Evolutionary conservation across 2,797 vertebrate species (phyloP).

Genomic region (Urosaurus nigricauda): DNA sequence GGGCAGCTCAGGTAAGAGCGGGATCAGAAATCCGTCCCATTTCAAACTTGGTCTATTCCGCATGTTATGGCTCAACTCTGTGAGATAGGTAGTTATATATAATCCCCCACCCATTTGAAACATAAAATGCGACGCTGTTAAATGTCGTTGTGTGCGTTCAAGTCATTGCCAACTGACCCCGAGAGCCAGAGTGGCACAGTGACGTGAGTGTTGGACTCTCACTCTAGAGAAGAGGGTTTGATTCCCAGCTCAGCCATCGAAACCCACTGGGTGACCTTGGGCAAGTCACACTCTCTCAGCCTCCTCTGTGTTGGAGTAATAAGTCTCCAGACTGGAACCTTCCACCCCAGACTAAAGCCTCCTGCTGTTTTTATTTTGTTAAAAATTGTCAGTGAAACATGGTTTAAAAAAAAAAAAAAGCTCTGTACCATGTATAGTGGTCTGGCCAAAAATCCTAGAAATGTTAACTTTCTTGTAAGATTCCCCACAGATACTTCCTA

Average conservation of each 20-base stretch:
- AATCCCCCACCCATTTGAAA: neutral
- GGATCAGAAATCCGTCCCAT: neutral
- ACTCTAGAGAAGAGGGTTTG: no score
- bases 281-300: no score
- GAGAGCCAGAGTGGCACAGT: no score
- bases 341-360: neutral
- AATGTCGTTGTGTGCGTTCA: no score
- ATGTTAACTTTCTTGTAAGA: neutral
- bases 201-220: no score
- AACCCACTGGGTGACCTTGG: no score
- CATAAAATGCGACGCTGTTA: neutral
- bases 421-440: no score
- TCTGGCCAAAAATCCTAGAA: neutral
- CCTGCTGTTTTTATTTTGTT: neutral
- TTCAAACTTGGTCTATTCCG: neutral
- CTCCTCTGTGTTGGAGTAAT: no score
- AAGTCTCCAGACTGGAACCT: no score
- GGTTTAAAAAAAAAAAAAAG: no score
- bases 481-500: neutral
- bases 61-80: neutral
- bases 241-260: no score
- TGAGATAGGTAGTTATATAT: neutral
- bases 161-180: no score
- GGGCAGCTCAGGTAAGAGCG: slow-evolving; percentile 68
- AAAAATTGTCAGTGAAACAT: neutral